phyloP scores from a whole-genome alignment of 2,888 invertebrate genomes.

The Papilio elwesi region DNA sequence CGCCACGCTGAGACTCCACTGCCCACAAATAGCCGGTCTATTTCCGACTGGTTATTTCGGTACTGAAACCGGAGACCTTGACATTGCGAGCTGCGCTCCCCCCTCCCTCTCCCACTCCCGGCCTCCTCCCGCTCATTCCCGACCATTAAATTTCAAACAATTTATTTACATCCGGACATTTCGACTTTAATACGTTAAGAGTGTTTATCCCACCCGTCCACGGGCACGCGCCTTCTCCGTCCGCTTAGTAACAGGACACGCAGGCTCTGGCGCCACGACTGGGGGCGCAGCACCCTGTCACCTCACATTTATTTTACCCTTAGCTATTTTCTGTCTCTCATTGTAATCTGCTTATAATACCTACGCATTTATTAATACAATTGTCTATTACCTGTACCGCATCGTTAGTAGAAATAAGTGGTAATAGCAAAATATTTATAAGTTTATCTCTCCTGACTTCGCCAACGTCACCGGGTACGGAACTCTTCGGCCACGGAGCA shows the following conservation, averaged over 20 bases:
- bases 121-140: too few relatives aligned
- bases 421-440: too few relatives aligned
- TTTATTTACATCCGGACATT: not conserved
- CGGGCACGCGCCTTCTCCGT: not conserved
- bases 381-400: too few relatives aligned
- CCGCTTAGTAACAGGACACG: conserved; percentile 3
- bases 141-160: not conserved
- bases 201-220: not conserved
- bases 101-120: not conserved
- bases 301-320: conserved; percentile 14
- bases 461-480: too few relatives aligned
- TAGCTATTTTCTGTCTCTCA: not conserved
- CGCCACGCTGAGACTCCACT: not conserved
- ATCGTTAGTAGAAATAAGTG: too few relatives aligned
- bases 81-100: conserved; percentile 2
- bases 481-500: not conserved
- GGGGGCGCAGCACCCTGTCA: conserved; percentile 24
- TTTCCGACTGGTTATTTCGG: conserved; percentile 15
- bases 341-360: too few relatives aligned
- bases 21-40: conserved; percentile 21
- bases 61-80: conserved; percentile 2
- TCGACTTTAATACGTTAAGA: not conserved
- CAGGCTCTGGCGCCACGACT: conserved; percentile 10
- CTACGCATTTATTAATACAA: too few relatives aligned
- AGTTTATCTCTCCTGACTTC: too few relatives aligned